Percentiles rank a stretch among this genome's conserved stretches.
phyloP scores from a whole-genome alignment of 2,888 invertebrate species.

The Heliconius hortense region DNA sequence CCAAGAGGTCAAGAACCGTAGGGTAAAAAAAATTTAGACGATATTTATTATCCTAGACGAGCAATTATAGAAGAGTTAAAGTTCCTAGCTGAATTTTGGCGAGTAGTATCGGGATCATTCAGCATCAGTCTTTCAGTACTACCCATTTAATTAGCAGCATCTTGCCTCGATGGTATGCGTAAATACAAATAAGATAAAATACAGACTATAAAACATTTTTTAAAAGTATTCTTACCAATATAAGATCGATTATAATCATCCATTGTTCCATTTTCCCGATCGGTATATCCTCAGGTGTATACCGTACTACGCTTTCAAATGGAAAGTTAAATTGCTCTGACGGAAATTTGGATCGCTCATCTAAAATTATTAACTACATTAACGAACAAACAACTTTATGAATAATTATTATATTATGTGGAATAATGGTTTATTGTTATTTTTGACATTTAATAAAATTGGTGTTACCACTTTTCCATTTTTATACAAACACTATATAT shows the following conservation, averaged over 20 bases:
- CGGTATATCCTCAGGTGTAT: conserved; percentile 22
- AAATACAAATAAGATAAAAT: neutral
- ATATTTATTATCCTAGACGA: neutral
- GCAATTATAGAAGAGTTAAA: neutral
- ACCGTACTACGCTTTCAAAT: conserved; percentile 17
- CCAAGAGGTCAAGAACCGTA: neutral
- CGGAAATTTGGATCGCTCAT: conserved; percentile 4
- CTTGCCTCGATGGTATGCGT: neutral
- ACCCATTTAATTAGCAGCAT: neutral
- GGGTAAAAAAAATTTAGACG: too few relatives aligned
- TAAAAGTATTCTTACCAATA: neutral
- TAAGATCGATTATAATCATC: conserved; percentile 24
- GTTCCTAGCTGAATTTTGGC: neutral
- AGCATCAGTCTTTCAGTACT: neutral
- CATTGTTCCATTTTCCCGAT: conserved; percentile 25
- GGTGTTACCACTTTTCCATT: too few relatives aligned
- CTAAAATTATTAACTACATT: conserved; percentile 14
- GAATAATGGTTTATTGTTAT: neutral
- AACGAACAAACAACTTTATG: conserved; percentile 16
- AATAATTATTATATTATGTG: conserved; percentile 12
- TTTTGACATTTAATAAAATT: too few relatives aligned
- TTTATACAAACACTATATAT: too few relatives aligned
- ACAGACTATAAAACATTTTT: neutral
- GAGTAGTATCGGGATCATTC: neutral
- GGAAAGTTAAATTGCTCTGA: conserved; percentile 11